Evolutionary conservation across 2,797 vertebrate genomes (phyloP), one percentile per base, ranked within the genome.

Genomic region (Karalla daura): DNA sequence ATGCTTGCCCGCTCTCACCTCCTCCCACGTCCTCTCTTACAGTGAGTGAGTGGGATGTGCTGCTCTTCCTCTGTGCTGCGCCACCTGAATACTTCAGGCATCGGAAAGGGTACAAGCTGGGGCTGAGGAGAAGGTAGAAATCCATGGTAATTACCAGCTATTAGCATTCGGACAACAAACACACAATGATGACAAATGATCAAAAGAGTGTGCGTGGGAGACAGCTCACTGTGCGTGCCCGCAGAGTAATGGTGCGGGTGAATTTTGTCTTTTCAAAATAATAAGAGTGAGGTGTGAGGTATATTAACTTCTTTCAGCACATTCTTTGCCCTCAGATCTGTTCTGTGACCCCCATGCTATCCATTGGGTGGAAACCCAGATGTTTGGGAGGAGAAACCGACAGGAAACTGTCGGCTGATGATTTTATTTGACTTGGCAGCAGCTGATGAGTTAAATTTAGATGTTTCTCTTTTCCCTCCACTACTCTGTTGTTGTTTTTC

Each of bases 401-500:
- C 63, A 85, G 81, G 85, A 88, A 89, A 46, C 74, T 36, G 47
- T 68, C 56, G 36, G 1, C 46, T 37, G 64, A 44, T 63, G 53
- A 52, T 81, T 80, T 83, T 87, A 83, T 89, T 90, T 89, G 65
- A 25, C 17, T 86, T 90, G 88, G 88, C 86, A 77, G 59, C 52
- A 70, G 65, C 74, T 60, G 72, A 72, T 24, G 74, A 83, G 88
- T 88, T 91, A 91, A 90, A 90, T 87, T 83, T 91, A 91, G 88
- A 84, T 2, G 0, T 59, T 68, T 68, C 46, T 72, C 47, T 74
- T 68, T 78, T 74, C 76, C 80, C 64, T 72, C 89, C 74, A 69
- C 68, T 41, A 60, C 13, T 11, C 72, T 44, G 66, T 55, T 89
- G 84, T 83, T 87, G 74, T 82, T 84, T n/a, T 71, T 86, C 54